Conservation (phyloP, 2,797 vertebrate species). For the Enteromius treurensis region DNA sequence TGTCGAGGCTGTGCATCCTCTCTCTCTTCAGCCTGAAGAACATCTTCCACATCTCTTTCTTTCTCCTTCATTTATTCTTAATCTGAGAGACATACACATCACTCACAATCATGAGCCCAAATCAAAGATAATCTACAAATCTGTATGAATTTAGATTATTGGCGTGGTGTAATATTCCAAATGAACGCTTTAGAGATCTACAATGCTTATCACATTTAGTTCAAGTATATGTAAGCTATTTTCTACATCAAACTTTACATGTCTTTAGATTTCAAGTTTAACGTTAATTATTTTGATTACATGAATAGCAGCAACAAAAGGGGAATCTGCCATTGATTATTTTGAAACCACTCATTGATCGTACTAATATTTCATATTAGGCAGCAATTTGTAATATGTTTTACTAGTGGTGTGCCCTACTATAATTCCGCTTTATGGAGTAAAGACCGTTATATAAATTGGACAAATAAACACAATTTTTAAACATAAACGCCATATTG, state of each 20-base stretch:
- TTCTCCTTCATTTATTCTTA: constrained; percentile 49
- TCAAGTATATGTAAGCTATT: background rate
- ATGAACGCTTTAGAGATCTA: background rate
- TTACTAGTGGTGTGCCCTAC: background rate
- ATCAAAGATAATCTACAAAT: background rate
- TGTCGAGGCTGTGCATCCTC: background rate
- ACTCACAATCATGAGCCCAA: background rate
- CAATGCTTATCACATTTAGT: background rate
- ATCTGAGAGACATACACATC: constrained; percentile 5
- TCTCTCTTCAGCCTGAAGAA: constrained; percentile 18
- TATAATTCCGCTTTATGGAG: background rate
- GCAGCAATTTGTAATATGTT: background rate
- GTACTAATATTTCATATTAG: background rate
- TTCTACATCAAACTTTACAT: background rate
- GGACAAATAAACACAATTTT: constrained; percentile 4
- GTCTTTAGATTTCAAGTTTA: background rate
- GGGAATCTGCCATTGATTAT: background rate
- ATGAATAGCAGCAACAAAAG: background rate
- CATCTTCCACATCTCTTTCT: constrained; percentile 27
- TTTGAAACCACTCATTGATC: background rate
- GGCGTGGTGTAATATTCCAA: background rate
- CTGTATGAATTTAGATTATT: background rate
- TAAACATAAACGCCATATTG: constrained; percentile 57
- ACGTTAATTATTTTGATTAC: background rate
- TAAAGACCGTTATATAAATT: background rate